Percentiles rank a stretch among this genome's conserved stretches.
Conservation (phyloP, 2,888 invertebrate genomes). For the Apamea epomidion region DNA sequence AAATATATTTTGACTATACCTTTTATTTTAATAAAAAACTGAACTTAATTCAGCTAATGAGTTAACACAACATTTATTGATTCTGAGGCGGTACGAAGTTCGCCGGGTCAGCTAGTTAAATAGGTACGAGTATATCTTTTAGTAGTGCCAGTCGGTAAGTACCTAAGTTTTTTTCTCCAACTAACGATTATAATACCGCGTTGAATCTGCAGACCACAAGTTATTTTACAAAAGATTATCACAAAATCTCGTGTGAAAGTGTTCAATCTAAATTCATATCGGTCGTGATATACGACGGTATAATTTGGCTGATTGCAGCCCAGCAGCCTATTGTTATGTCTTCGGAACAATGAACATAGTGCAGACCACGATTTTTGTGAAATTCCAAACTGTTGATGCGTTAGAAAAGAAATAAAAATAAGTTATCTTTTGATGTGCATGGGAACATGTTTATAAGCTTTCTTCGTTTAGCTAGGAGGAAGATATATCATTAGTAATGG, state of each 20-base stretch:
- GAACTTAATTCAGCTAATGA: no score
- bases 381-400: slow-evolving; percentile 53
- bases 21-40: no score
- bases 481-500: not conserved
- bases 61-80: no score
- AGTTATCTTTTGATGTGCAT: slow-evolving; percentile 24
- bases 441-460: slow-evolving; percentile 33
- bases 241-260: slow-evolving; percentile 63
- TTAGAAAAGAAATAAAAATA: slow-evolving; percentile 49
- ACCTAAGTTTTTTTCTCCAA: not conserved
- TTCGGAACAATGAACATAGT: slow-evolving; percentile 58
- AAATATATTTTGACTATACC: no score
- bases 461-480: slow-evolving; percentile 28
- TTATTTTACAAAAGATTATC: slow-evolving; percentile 33
- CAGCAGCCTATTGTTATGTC: slow-evolving; percentile 59
- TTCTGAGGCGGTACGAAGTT: no score
- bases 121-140: not conserved
- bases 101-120: no score
- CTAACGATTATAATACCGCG: no score
- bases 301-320: slow-evolving; percentile 71
- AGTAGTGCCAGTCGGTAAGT: not conserved
- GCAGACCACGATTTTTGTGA: slow-evolving; percentile 58
- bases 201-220: not conserved
- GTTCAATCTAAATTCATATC: slow-evolving; percentile 58
- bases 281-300: slow-evolving; percentile 67